Base-by-base conservation (phyloP, 2,113 vertebrate species). In the Mellivora capensis region DNA sequence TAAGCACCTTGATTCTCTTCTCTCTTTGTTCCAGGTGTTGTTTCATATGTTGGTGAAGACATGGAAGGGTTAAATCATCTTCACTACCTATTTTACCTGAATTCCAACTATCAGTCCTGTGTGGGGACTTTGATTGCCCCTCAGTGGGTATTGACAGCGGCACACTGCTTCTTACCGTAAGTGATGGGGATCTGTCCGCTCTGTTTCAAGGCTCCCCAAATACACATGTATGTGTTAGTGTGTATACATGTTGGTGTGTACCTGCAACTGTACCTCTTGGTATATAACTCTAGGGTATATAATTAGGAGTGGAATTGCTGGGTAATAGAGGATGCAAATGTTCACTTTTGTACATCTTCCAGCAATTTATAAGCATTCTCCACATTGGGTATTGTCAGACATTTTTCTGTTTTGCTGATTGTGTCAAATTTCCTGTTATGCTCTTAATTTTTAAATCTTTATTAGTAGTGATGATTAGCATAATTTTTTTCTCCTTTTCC, bases 111-210 rank as follows among this genome's bases (percentile, higher is more conserved):
- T 61, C 29, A 72, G 84, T 6, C 91, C 42, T 94, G 87, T 8
- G 61, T 57, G 61, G 74, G 94, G 31, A 96, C 52, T 57, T 69
- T 88, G 67, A 83, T 97, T 39, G 83, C 91, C 18, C 61, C 91
- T 34, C 69, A 72, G 87, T 96, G 94, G 82, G 61, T 96, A 5
- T 5, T 96, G 37, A 97, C 42, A 0, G 82, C 87, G 9, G 94
- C 94, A 29, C 94, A 94, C 37, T 91, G 94, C 81, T 96, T 96
- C 94, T 91, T 96, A 84, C 94, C 37, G 44, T 97, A 91, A 87
- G 87, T 91, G 54, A n/a, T 8, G 42, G 44, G 64, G 37, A 59
- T 25, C 49, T 12, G 11, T 61, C 7, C 3, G 0, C 37, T 81
- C 18, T 54, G 20, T n/a, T 87, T n/a, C 14, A 64, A 7, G 59